Evolutionary conservation across 2,888 invertebrate species (phyloP).

Genomic region (Tuberolachnus salignus): DNA sequence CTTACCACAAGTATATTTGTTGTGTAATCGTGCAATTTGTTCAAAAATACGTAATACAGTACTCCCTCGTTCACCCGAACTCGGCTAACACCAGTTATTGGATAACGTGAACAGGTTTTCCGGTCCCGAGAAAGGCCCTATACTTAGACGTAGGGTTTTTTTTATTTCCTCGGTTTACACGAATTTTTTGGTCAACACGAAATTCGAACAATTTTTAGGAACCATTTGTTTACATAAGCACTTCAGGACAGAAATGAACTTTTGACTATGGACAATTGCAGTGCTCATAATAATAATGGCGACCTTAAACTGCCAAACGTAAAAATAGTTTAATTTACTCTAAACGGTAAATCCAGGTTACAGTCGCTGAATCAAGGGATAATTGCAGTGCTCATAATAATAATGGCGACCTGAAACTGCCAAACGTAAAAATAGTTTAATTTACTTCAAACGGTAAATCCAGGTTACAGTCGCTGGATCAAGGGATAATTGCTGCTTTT

Average conservation of each 20-base stretch:
- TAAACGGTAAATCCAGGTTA: slow-evolving; percentile 3
- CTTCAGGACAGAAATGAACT: neutral
- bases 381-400: slow-evolving; percentile 8
- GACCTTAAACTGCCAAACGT: neutral
- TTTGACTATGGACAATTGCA: slow-evolving; percentile 6
- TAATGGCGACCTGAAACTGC: neutral
- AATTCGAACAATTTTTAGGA: no score
- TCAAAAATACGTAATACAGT: no score
- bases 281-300: slow-evolving; percentile 3
- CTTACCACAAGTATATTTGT: no score
- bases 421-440: slow-evolving; percentile 10
- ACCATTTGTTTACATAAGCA: no score
- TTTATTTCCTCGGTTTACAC: no score
- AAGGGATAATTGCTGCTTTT: slow-evolving; percentile 9
- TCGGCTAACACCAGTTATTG: neutral
- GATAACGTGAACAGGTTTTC: neutral
- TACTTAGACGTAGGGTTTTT: no score
- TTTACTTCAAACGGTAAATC: neutral
- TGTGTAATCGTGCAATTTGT: no score
- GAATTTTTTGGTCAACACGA: no score
- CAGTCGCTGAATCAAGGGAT: slow-evolving; percentile 2
- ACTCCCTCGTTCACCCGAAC: neutral
- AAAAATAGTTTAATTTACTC: slow-evolving; percentile 8
- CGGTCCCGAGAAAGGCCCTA: neutral
- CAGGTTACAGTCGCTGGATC: slow-evolving; percentile 10